phyloP scores from a whole-genome alignment of 1,140 invertebrate genomes.

The Cherax quadricarinatus region DNA sequence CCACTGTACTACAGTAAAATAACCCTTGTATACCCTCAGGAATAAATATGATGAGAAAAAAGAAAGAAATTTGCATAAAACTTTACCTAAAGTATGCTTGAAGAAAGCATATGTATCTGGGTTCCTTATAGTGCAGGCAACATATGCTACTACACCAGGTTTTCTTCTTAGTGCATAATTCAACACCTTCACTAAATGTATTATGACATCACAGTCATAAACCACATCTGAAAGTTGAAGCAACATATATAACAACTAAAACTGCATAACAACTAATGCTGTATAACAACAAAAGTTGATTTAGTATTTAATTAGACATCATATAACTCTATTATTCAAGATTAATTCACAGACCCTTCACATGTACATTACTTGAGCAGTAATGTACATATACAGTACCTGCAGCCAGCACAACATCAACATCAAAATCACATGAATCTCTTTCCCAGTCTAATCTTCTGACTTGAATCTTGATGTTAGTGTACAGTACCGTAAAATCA shows the following conservation, averaged over 20 bases:
- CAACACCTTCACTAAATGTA: slow-evolving; percentile 9
- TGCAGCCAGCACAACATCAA: slow-evolving; percentile 35
- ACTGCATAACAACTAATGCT: neutral
- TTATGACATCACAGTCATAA: slow-evolving; percentile 40
- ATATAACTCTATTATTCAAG: neutral
- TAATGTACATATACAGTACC: neutral
- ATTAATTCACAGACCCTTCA: too few relatives aligned
- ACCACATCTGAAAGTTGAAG: slow-evolving; percentile 45
- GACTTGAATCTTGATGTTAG: neutral
- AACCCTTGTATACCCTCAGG: too few relatives aligned
- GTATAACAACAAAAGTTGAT: neutral
- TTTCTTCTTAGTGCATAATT: slow-evolving; percentile 1
- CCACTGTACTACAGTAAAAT: too few relatives aligned
- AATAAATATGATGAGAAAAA: too few relatives aligned
- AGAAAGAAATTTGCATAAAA: neutral
- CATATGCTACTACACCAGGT: slow-evolving; percentile 13
- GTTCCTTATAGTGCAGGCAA: slow-evolving; percentile 30
- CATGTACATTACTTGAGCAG: too few relatives aligned
- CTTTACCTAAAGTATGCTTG: slow-evolving; percentile 16
- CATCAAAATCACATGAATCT: slow-evolving; percentile 2
- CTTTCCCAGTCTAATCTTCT: slow-evolving; percentile 31
- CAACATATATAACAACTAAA: neutral
- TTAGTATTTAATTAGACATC: neutral
- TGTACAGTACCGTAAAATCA: neutral
- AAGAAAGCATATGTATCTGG: slow-evolving; percentile 38